Base-by-base conservation (phyloP, 2,888 invertebrate species). In the Clepsis dumicolana region DNA sequence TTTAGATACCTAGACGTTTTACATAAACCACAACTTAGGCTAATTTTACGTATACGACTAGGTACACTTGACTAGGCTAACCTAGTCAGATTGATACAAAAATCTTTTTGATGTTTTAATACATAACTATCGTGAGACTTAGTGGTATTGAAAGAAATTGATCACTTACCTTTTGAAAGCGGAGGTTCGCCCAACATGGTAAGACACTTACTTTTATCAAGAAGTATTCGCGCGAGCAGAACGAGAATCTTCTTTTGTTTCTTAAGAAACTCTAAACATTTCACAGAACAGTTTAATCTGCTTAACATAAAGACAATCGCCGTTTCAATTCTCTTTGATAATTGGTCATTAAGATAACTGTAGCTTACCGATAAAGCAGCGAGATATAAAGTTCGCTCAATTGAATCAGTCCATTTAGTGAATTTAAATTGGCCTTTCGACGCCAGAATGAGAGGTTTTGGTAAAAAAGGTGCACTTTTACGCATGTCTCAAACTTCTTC, bases 1-100 rank as follows among this genome's bases (percentile, higher is more conserved):
- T 63, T 74, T 73, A 77, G 77, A 72, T 71, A 79, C 80, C 82
- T 64, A 64, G 64, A 63, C 63, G 25, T 48, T 67, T 68, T 63
- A 63, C 62, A 68, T 68, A 68, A 68, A 68, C 68, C 63, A 52
- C 63, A 32, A 59, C 68, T 68, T 64, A 68, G 53, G 38, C 59
- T 68, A 64, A 56, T 56, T 32, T 56, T 56, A 21, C 56, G 56
- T 56, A 56, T 56, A 56, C 56, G 24, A 7, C 54, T 63, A 18
- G 41, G 4, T 5, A 38, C 52, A 63, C 24, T 53, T 52, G 50
- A 53, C 38, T 35, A 16, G 7, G 7, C 4, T 21, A 1, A 48
- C 21, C n/a, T n/a, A n/a, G n/a, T n/a, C n/a, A n/a, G n/a, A n/a
- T n/a, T n/a, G n/a, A n/a, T 35, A 4, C 29, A 29, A 29, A 29